Percentiles rank a stretch among this genome's conserved stretches.
Evolutionary conservation across 2,797 vertebrate genomes (phyloP).

Genomic region (Carduelis carduelis): DNA sequence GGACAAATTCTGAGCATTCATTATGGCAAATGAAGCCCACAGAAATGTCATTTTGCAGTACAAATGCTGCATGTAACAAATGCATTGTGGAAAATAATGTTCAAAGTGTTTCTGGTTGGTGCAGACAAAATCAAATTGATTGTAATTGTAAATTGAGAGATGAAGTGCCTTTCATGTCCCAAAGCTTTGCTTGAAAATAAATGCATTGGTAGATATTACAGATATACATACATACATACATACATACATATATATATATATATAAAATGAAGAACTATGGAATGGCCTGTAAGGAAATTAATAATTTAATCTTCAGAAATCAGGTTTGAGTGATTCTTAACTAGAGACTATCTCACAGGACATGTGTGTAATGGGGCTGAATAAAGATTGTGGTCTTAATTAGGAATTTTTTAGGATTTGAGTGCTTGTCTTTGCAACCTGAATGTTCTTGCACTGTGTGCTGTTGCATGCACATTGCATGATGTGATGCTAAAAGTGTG

Average conservation of each 20-base stretch:
- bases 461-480: rapidly evolving
- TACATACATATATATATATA: too few relatives aligned
- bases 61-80: rapidly evolving
- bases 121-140: neutral
- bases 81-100: neutral
- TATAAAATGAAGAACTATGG: neutral
- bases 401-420: neutral
- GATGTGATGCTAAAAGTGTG: neutral
- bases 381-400: neutral
- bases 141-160: neutral
- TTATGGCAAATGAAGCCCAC: neutral
- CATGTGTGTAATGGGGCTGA: neutral
- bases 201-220: neutral
- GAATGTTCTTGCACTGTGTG: rapidly evolving
- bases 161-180: neutral
- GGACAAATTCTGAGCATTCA: neutral
- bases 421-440: neutral
- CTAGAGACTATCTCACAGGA: neutral
- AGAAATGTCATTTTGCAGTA: neutral
- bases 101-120: neutral
- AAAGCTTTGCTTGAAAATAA: neutral
- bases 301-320: neutral
- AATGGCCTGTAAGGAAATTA: neutral
- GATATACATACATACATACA: neutral
- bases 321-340: neutral